Conservation (phyloP, 2,888 invertebrate species). For the Drosophila kambysellisi region DNA sequence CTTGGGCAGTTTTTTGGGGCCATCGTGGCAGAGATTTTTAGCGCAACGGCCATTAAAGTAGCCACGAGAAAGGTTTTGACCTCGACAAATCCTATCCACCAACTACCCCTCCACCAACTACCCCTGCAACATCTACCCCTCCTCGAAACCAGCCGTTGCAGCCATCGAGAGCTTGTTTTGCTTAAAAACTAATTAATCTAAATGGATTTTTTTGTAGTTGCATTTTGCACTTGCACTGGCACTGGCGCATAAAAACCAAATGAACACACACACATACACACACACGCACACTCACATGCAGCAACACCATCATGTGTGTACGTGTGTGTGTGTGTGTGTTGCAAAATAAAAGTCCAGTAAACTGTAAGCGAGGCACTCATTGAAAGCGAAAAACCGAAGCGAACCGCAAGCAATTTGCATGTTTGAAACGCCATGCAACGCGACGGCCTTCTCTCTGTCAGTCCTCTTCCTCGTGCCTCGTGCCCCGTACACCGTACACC, state of each 20-base stretch:
- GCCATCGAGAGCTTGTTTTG: conserved; percentile 47
- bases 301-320: neutral
- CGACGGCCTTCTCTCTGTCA: conserved; percentile 33
- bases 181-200: conserved; percentile 80
- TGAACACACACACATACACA: conserved; percentile 29
- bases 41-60: conserved; percentile 38
- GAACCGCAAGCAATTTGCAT: conserved; percentile 80
- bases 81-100: neutral
- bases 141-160: neutral
- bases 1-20: conserved; percentile 23
- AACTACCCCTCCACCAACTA: neutral
- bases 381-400: conserved; percentile 78
- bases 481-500: neutral
- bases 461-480: neutral
- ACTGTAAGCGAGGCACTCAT: conserved; percentile 76
- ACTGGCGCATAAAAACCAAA: conserved; percentile 54
- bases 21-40: conserved; percentile 42
- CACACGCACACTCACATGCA: conserved; percentile 24
- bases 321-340: conserved; percentile 23
- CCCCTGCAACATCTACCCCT: neutral
- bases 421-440: conserved; percentile 75
- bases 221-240: conserved; percentile 44
- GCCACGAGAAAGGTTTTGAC: conserved; percentile 35
- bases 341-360: conserved; percentile 60
- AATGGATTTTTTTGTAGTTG: conserved; percentile 72